Evolutionary conservation across 2,797 vertebrate genomes (phyloP).

Genomic region (Gallinago stenura): DNA sequence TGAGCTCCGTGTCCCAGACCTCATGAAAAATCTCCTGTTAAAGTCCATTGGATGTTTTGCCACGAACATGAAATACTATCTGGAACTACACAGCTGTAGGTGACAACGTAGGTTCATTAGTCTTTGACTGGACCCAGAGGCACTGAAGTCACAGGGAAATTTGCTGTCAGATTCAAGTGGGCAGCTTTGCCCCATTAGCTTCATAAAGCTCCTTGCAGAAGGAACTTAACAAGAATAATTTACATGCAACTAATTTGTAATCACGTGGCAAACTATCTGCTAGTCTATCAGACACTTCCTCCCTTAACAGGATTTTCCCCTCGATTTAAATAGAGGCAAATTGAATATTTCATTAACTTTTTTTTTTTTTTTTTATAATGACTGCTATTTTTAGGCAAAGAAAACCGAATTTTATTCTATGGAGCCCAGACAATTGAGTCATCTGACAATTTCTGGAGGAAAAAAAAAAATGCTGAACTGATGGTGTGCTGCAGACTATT

Average conservation of each 20-base stretch:
- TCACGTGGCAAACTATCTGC: neutral
- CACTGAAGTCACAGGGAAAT: neutral
- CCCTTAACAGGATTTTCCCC: neutral
- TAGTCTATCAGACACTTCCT: neutral
- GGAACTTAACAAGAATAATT: neutral
- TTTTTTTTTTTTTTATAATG: neutral
- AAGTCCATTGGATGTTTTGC: neutral
- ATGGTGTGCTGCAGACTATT: conserved; percentile 11
- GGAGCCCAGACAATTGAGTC: conserved; percentile 38
- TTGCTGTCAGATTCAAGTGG: neutral
- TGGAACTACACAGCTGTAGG: neutral
- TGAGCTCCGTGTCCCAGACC: neutral
- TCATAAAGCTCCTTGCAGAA: neutral
- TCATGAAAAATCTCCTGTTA: neutral
- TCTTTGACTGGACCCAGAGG: neutral
- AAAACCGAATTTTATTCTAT: conserved; percentile 39
- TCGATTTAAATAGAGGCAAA: conserved; percentile 26
- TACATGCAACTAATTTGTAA: neutral
- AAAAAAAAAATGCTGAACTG: conserved; percentile 6
- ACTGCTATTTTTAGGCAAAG: conserved; percentile 25
- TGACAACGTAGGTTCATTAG: neutral
- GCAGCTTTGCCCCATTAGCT: neutral
- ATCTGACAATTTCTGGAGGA: conserved; percentile 36
- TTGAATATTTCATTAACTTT: neutral
- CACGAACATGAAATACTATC: neutral